Conservation (phyloP, 2,113 vertebrate species). For the Neolamprologus cancellatus region DNA sequence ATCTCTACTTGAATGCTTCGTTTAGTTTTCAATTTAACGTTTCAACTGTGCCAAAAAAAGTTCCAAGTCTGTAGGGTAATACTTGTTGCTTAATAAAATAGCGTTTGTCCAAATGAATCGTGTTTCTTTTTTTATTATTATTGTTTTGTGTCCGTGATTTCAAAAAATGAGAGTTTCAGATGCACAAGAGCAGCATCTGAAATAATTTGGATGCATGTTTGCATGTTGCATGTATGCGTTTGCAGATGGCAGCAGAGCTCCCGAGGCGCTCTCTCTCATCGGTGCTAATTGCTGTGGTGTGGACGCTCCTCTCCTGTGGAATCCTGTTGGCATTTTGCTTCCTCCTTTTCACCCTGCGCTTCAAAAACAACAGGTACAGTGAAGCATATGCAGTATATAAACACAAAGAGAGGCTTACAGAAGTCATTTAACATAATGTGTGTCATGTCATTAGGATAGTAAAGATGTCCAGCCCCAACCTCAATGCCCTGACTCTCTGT, state of each 20-base stretch:
- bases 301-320: constrained; percentile 86
- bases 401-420: not conserved
- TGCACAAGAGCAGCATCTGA: not conserved
- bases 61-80: not conserved
- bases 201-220: not conserved
- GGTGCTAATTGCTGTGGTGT: constrained; percentile 77
- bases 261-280: constrained; percentile 54
- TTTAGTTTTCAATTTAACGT: not conserved
- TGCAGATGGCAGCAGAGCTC: constrained; percentile 47
- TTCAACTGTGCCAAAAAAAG: not conserved
- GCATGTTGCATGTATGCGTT: constrained; percentile 6
- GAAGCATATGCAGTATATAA: not conserved
- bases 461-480: constrained; percentile 99
- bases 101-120: not conserved
- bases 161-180: not conserved
- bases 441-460: constrained; percentile 79
- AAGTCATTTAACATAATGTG: not conserved
- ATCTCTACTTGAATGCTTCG: not conserved
- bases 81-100: constrained; percentile 37
- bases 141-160: not conserved
- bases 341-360: constrained; percentile 86
- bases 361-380: constrained; percentile 89
- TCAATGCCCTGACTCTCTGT: constrained; percentile 87
- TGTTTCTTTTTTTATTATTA: not conserved
- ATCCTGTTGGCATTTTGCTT: constrained; percentile 83